Percentiles rank a stretch among this genome's conserved stretches.
Evolutionary conservation across 2,797 vertebrate genomes (phyloP).

Genomic region (Neopelma chrysocephalum): DNA sequence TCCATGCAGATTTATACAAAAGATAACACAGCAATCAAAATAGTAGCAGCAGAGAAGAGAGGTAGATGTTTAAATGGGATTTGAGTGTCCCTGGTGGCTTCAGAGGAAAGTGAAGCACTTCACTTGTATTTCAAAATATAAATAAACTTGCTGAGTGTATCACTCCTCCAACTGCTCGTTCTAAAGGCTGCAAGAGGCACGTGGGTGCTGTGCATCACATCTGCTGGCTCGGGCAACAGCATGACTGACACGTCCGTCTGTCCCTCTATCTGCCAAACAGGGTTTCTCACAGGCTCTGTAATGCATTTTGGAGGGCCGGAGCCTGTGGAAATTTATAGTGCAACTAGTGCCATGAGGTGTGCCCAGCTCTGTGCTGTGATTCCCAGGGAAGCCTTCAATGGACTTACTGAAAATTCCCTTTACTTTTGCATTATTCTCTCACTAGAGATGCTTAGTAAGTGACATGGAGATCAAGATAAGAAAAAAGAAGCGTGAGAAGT

Average conservation of each 20-base stretch:
- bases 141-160: background rate
- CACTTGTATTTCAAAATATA: background rate
- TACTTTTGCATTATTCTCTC: background rate
- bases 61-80: background rate
- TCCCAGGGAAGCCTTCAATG: background rate
- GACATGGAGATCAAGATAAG: background rate
- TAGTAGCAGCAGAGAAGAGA: background rate
- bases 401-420: background rate
- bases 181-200: background rate
- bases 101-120: background rate
- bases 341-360: background rate
- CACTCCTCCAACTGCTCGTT: background rate
- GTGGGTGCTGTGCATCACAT: background rate
- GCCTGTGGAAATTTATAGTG: accelerated
- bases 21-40: background rate
- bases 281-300: background rate
- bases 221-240: background rate
- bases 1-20: background rate
- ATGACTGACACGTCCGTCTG: background rate
- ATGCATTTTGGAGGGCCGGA: background rate
- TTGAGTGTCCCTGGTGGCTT: background rate
- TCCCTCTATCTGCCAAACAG: background rate
- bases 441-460: background rate
- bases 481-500: accelerated
- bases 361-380: background rate